A percentile compares a stretch with the other conserved stretches of the same genome.
These are phyloP conservation scores for Chloebia gouldiae DNA, from an alignment of 2,113 vertebrate genomes.

Conservation along the genomic window DNA sequence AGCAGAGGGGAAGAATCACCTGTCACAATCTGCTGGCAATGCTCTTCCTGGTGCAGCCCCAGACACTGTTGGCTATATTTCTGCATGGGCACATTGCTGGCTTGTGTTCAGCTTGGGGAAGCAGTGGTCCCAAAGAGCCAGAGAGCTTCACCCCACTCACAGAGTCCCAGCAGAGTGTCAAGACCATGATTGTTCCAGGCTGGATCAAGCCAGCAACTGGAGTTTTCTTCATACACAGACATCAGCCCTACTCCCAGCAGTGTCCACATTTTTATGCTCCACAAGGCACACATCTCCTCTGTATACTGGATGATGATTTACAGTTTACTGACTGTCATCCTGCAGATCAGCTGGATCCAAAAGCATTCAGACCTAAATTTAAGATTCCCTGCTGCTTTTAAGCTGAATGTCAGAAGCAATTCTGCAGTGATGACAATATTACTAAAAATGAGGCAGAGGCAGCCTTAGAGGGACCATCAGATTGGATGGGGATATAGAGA, in stretches of 20 bases:
- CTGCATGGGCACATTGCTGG: background rate
- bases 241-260: background rate
- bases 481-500: background rate
- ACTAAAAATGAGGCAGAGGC: background rate
- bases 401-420: background rate
- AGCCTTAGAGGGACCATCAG: background rate
- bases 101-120: background rate
- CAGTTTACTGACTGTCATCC: background rate
- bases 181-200: background rate
- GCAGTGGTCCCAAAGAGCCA: background rate
- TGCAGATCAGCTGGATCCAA: background rate
- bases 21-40: background rate
- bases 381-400: background rate
- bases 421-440: background rate
- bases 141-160: background rate
- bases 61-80: background rate
- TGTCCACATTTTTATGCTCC: background rate
- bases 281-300: background rate
- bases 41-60: background rate
- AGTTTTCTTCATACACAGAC: background rate
- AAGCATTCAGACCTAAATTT: background rate
- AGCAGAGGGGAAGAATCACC: background rate
- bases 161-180: background rate
- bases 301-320: background rate
- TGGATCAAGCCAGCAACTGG: background rate